Evolutionary conservation across 2,113 vertebrate genomes (phyloP).

Genomic region (Phoxinus phoxinus): DNA sequence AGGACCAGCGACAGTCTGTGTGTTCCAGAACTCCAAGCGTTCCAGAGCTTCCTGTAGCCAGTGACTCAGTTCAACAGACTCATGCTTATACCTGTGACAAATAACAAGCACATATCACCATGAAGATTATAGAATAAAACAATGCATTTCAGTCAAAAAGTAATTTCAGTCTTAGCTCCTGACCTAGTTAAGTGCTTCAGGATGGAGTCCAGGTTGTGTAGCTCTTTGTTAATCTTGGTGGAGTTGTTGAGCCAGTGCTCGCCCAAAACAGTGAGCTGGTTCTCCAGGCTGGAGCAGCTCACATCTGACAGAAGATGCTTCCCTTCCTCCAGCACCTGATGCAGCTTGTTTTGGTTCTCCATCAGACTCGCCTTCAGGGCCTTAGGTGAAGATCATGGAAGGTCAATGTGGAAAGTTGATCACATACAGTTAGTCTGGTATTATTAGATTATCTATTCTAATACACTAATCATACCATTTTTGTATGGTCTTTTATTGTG

Average conservation of each 20-base stretch:
- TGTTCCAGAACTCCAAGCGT: slow-evolving; percentile 91
- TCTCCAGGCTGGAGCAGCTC: slow-evolving; percentile 87
- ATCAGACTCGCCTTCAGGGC: slow-evolving; percentile 83
- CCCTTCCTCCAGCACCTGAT: slow-evolving; percentile 90
- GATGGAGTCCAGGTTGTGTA: slow-evolving; percentile 90
- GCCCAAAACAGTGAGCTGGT: slow-evolving; percentile 87
- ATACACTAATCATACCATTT: neutral
- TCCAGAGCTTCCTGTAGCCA: slow-evolving; percentile 90
- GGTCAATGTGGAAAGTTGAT: neutral
- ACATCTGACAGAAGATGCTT: slow-evolving; percentile 87
- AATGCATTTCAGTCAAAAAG: neutral
- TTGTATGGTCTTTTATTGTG: neutral
- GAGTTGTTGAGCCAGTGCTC: slow-evolving; percentile 90
- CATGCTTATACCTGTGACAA: slow-evolving; percentile 84
- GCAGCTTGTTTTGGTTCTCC: slow-evolving; percentile 89
- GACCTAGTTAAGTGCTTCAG: slow-evolving; percentile 85
- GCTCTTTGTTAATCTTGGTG: slow-evolving; percentile 88
- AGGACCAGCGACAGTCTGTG: slow-evolving; percentile 90
- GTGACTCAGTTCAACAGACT: slow-evolving; percentile 84
- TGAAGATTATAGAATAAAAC: neutral
- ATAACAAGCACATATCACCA: neutral
- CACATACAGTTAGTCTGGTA: neutral
- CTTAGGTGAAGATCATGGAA: slow-evolving; percentile 66
- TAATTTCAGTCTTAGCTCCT: too few species aligned
- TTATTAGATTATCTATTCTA: neutral